Evolutionary conservation across 2,888 invertebrate genomes (phyloP).

Genomic region (Campaea margaritaria): DNA sequence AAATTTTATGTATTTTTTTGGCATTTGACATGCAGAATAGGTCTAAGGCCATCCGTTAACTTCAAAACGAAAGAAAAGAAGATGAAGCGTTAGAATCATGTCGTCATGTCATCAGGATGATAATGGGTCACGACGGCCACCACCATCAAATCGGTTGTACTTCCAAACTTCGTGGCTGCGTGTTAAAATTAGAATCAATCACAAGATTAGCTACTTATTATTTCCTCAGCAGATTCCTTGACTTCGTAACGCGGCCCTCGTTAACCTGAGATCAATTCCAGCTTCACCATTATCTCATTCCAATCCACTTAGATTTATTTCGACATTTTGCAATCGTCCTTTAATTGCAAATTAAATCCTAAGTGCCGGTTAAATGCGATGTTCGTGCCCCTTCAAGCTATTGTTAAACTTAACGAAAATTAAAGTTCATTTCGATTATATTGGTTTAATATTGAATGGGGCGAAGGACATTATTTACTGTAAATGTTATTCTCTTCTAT

Average conservation of each 20-base stretch:
- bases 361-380: constrained; percentile 33
- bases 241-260: constrained; percentile 9
- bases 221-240: neutral
- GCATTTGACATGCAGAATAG: no score
- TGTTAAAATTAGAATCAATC: no score
- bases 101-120: no score
- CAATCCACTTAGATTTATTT: constrained; percentile 33
- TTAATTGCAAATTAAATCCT: constrained; percentile 34
- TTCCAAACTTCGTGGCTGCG: no score
- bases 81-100: no score
- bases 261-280: constrained; percentile 27
- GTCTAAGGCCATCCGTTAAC: no score
- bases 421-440: constrained; percentile 39
- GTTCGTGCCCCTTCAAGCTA: constrained; percentile 39
- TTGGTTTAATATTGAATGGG: constrained; percentile 29
- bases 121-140: no score
- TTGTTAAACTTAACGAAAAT: constrained; percentile 41
- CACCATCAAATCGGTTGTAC: no score
- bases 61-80: no score
- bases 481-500: neutral
- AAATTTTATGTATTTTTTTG: no score
- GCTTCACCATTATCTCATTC: constrained; percentile 21
- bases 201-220: neutral
- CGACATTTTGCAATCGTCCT: constrained; percentile 36
- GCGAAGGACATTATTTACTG: constrained; percentile 26